Base-by-base conservation (phyloP, 2,113 vertebrate species). In the Salvelinus sp. region DNA sequence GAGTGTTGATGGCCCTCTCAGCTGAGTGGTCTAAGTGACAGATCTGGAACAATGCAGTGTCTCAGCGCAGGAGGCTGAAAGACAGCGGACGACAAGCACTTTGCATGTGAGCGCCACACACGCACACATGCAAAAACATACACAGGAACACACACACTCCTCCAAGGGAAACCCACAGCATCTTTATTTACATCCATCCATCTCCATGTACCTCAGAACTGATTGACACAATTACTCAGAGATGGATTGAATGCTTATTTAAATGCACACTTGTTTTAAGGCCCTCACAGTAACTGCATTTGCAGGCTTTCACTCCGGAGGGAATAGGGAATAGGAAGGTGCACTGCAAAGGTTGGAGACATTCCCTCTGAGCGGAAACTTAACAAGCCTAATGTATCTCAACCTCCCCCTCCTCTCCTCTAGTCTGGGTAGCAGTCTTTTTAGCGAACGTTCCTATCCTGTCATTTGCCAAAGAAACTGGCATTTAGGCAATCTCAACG, bases 121-220 rank as follows among this genome's bases (percentile, higher is more conserved):
- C 22, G 60, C 58, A 22, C 58, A 62, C 54, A 33, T 16, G 33
- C 28, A 16, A 1, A 33, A 27, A 44, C 66, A 33, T 38, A 75
- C 22, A 48, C 27, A 27, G 7, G 9, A 44, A 44, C 38, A 44
- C 38, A 10, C 58, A 47, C n/a, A 47, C 65, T 65, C 70, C 68
- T 69, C 48, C 68, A 16, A 64, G 79, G 68, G 57, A 82, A 70
- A 72, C 13, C 70, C 64, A 80, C 58, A 68, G 54, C 64, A 75
- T 77, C 69, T 75, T 76, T 80, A 80, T 79, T 85, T 79, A 76
- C 72, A 68, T 69, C 65, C 30, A 25, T 14, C 20, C 50, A 75
- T 82, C 66, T 80, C 73, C 78, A 18, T 82, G 80, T 85, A 71
- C 70, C 64, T 44, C n/a, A n/a, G 65, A 33, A 12, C 48, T 74